phyloP scores from a whole-genome alignment of 2,797 vertebrate genomes.

The Rhinoraja longicauda region DNA sequence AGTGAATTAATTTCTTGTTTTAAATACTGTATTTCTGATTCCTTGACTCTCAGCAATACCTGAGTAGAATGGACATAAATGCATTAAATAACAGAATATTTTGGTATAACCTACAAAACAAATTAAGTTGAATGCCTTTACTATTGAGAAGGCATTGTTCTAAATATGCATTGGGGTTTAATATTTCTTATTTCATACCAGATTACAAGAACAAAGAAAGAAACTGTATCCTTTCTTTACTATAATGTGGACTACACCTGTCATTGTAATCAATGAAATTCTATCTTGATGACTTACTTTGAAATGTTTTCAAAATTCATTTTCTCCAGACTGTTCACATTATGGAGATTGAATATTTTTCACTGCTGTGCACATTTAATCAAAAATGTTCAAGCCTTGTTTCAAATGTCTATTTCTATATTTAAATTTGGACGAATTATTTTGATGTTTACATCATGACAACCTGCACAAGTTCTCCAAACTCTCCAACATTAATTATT shows the following conservation, averaged over 20 bases:
- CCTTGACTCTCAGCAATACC: slow-evolving; percentile 62
- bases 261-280: neutral
- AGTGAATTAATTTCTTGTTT: slow-evolving; percentile 59
- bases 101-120: neutral
- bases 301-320: neutral
- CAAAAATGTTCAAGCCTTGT: neutral
- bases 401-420: neutral
- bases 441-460: neutral
- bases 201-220: neutral
- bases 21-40: slow-evolving; percentile 58
- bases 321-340: neutral
- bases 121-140: neutral
- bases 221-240: neutral
- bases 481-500: neutral
- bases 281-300: neutral
- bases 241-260: neutral
- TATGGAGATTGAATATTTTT: neutral
- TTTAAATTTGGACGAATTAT: neutral
- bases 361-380: neutral
- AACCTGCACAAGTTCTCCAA: too few species aligned
- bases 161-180: neutral
- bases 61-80: slow-evolving; percentile 41
- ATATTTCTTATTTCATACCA: neutral
- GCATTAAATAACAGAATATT: neutral
- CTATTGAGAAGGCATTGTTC: neutral